Conservation (phyloP, 2,797 vertebrate species). For the Hemibagrus guttatus region DNA sequence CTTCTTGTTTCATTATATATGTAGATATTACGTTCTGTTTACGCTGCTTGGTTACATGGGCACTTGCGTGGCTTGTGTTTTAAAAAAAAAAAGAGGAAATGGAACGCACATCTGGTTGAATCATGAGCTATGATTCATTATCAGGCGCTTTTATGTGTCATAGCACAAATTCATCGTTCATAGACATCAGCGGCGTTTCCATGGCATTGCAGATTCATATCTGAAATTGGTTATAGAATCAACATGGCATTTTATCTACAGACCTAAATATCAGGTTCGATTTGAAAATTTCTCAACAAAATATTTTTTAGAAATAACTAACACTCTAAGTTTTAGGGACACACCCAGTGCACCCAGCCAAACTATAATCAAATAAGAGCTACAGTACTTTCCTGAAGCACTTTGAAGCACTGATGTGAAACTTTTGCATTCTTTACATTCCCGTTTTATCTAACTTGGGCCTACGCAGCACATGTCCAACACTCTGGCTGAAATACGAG, state of each 20-base stretch:
- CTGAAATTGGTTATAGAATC: neutral
- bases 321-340: too few species aligned
- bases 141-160: neutral
- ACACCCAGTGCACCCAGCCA: neutral
- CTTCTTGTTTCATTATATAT: neutral
- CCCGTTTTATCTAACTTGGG: constrained; percentile 32
- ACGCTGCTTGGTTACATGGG: neutral
- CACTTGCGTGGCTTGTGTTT: neutral
- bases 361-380: neutral
- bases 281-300: neutral
- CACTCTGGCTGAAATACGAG: constrained; percentile 36
- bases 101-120: neutral
- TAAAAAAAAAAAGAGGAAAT: constrained; percentile 22
- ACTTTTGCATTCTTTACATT: constrained; percentile 42
- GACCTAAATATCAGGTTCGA: neutral
- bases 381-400: neutral
- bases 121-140: constrained; percentile 11
- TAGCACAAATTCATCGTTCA: neutral
- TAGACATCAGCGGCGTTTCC: too few species aligned
- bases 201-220: neutral
- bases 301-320: too few species aligned
- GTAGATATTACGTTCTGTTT: constrained; percentile 15
- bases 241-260: neutral
- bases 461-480: constrained; percentile 44
- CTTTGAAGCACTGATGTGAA: constrained; percentile 2